Conservation (phyloP, 2,113 vertebrate genomes). For the Salminus brasiliensis region DNA sequence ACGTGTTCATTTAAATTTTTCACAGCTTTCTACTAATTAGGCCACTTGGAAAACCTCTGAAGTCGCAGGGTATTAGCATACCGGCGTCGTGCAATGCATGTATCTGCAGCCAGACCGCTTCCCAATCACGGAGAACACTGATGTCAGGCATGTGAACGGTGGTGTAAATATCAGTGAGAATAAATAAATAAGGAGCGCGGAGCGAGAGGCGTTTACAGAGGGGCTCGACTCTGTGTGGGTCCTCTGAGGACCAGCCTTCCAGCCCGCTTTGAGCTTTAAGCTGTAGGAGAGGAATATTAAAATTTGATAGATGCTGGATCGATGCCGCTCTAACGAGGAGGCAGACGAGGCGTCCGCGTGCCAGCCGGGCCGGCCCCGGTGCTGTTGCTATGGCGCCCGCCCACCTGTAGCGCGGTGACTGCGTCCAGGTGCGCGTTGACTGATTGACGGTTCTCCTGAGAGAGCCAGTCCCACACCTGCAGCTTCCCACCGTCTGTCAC, state of each 20-base stretch:
- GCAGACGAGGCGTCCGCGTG: constrained; percentile 18
- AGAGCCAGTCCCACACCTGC: constrained; percentile 79
- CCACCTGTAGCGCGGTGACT: constrained; percentile 78
- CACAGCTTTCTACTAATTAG: background rate
- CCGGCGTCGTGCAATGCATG: background rate
- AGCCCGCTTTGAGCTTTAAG: background rate
- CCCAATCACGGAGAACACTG: background rate
- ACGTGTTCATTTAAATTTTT: too few relatives aligned
- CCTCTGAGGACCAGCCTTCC: constrained; percentile 20
- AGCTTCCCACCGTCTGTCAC: constrained; percentile 80
- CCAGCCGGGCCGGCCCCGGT: too few relatives aligned
- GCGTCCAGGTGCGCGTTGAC: constrained; percentile 76
- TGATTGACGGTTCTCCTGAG: constrained; percentile 77
- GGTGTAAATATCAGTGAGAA: background rate
- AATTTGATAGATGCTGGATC: constrained; percentile 16
- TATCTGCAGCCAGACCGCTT: background rate
- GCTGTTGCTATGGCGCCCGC: constrained; percentile 53
- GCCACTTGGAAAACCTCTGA: background rate
- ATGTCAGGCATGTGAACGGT: background rate
- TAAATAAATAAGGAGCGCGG: background rate
- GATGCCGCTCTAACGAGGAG: constrained; percentile 41
- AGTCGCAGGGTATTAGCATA: background rate
- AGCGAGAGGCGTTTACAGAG: background rate
- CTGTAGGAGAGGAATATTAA: constrained; percentile 25
- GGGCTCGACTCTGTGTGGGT: background rate